A percentile compares a stretch with the other conserved stretches of the same genome.
Evolutionary conservation across 2,797 vertebrate genomes (phyloP).

Genomic region (Smutsia temminckii): DNA sequence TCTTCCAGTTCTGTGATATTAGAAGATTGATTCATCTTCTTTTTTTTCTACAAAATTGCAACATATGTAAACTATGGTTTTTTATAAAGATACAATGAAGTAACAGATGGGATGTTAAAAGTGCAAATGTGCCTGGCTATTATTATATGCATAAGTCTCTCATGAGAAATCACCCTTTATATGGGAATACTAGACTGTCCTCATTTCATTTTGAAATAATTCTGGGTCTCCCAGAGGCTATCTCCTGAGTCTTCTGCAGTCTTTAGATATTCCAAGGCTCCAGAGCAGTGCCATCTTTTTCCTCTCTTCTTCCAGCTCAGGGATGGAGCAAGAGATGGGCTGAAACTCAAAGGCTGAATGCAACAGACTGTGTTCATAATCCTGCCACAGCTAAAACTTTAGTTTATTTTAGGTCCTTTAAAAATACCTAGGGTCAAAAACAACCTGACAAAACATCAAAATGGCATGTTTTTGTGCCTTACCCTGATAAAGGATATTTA

Average conservation of each 20-base stretch:
- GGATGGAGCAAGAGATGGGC: neutral
- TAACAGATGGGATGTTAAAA: conserved; percentile 18
- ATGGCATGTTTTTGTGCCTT: conserved; percentile 28
- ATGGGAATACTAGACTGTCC: neutral
- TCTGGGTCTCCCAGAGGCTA: neutral
- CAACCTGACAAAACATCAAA: conserved; percentile 45
- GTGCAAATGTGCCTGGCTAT: neutral
- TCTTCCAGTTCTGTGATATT: neutral
- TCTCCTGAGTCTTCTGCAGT: neutral
- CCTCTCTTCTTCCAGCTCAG: neutral
- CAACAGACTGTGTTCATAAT: neutral
- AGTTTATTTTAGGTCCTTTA: conserved; percentile 8
- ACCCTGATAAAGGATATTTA: conserved; percentile 64
- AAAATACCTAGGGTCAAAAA: conserved; percentile 53
- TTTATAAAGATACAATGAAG: neutral
- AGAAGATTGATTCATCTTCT: neutral
- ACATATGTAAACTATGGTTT: neutral
- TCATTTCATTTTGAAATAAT: neutral
- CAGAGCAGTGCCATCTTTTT: neutral
- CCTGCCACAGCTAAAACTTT: neutral
- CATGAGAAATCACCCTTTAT: neutral
- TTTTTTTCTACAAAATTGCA: neutral
- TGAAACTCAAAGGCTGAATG: neutral
- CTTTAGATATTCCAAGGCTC: neutral
- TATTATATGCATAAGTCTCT: neutral